These are phyloP conservation scores for Helostoma temminkii DNA, from an alignment of 2,797 vertebrate species.

Conservation along the genomic window DNA sequence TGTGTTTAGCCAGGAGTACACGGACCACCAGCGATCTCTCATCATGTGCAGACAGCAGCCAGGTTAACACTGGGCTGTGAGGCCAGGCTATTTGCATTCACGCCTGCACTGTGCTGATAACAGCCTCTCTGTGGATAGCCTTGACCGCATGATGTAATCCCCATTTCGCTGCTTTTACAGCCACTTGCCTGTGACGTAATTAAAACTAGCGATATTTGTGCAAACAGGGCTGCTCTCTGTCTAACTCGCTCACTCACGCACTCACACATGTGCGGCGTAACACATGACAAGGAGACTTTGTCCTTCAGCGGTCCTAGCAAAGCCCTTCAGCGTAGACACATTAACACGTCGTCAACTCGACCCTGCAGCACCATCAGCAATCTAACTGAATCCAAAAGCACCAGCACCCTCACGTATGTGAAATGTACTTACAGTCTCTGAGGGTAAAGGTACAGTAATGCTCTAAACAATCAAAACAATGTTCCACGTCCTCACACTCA, in stretches of 20 bases:
- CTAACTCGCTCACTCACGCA: background rate
- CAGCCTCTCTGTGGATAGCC: slow-evolving; percentile 48
- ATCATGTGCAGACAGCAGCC: slow-evolving; percentile 33
- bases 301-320: slow-evolving; percentile 31
- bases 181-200: slow-evolving; percentile 60
- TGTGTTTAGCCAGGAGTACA: background rate
- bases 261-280: slow-evolving; percentile 12
- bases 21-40: slow-evolving; percentile 26
- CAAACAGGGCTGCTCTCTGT: slow-evolving; percentile 57
- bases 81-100: slow-evolving; percentile 58
- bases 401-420: background rate
- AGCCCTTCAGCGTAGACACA: slow-evolving; percentile 20
- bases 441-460: no score
- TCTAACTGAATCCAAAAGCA: slow-evolving; percentile 7
- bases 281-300: slow-evolving; percentile 69
- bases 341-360: slow-evolving; percentile 24
- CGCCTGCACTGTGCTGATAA: slow-evolving; percentile 64
- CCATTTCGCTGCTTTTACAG: slow-evolving; percentile 54
- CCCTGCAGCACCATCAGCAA: slow-evolving; percentile 3
- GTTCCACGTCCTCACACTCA: background rate
- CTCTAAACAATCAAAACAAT: no score
- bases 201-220: slow-evolving; percentile 38
- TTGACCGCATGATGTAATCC: slow-evolving; percentile 56
- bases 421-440: no score
- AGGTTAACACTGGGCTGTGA: slow-evolving; percentile 23